Evolutionary conservation across 2,113 vertebrate genomes (phyloP), one percentile per base, ranked within the genome.

Genomic region (Odobenus rosmarus): DNA sequence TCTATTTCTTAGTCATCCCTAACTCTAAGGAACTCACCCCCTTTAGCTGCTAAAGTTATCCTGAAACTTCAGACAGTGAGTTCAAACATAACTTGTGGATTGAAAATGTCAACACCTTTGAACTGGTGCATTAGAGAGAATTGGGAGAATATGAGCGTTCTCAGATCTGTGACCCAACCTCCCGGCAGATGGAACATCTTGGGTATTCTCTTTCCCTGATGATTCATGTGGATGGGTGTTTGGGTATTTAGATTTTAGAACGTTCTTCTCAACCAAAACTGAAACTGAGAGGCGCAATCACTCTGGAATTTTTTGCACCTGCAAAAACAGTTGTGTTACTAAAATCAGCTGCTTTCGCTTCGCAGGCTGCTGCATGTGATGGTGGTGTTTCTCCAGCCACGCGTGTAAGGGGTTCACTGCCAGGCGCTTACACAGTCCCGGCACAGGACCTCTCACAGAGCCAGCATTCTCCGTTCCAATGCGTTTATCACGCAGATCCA

Each of bases 231-330:
- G 55, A 49, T 13, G 62, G 53, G 39, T 26, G 23, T 72, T 59
- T 49, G 62, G 23, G 36, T 51, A 42, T 62, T 96, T 49, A 36
- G 18, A 26, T 92, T 96, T 93, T 46, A 82, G 79, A 87, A 95
- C 1, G 4, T 46, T 85, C 49, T 77, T 90, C 93, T 95, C 69
- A 85, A 90, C 33, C 64, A 46, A 93, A 96, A 96, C 62, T 71
- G 90, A 97, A 97, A 96, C 88, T 53, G 46, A 87, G 64, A 64
- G 14, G 39, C 71, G 67, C 71, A 53, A n/a, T 76, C 55, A 24
- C 28, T 59, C 39, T 92, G 76, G 31, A 64, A 49, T 51, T 62
- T 88, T 82, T 74, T 77, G 69, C 90, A 92, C 80, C 92, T 96
- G 87, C 74, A 82, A 33, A 90, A 84, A 96, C 42, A 90, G 71